phyloP scores from a whole-genome alignment of 2,797 vertebrate species.

The Gymnopithys bicolor region DNA sequence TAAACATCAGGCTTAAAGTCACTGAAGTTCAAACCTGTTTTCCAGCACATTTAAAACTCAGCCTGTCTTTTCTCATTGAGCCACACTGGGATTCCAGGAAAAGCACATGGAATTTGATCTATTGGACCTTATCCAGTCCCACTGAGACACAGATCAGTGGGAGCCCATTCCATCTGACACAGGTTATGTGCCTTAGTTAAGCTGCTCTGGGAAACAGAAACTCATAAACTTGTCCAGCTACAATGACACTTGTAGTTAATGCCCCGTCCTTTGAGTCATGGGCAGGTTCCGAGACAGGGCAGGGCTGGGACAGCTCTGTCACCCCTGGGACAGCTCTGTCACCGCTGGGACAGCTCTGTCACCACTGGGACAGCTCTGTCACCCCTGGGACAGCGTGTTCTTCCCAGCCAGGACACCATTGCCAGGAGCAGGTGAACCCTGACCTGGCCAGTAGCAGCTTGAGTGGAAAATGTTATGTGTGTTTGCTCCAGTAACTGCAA shows the following conservation, averaged over 20 bases:
- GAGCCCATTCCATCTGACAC: not conserved
- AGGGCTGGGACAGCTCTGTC: not conserved
- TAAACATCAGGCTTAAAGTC: not conserved
- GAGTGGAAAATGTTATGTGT: not conserved
- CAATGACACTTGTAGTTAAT: not conserved
- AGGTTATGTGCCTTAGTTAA: not conserved
- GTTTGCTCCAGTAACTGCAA: not conserved
- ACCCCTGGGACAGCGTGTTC: not conserved
- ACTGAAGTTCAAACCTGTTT: not conserved
- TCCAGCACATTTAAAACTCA: not conserved
- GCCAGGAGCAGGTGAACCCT: not conserved
- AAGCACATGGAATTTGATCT: not conserved
- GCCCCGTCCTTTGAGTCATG: not conserved
- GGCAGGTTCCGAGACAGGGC: not conserved
- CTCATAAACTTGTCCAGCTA: not conserved
- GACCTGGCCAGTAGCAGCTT: not conserved
- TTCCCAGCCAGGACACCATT: not conserved
- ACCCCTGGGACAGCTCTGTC: too few species aligned
- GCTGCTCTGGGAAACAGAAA: not conserved
- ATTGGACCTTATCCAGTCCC: not conserved
- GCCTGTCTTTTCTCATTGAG: not conserved
- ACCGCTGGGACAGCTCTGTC: too few species aligned
- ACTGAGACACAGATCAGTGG: not conserved
- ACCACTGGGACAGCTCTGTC: too few species aligned
- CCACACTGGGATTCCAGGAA: not conserved